These are phyloP conservation scores for Drosophila obscura DNA, from an alignment of 1,140 invertebrate species.

Conservation along the genomic window DNA sequence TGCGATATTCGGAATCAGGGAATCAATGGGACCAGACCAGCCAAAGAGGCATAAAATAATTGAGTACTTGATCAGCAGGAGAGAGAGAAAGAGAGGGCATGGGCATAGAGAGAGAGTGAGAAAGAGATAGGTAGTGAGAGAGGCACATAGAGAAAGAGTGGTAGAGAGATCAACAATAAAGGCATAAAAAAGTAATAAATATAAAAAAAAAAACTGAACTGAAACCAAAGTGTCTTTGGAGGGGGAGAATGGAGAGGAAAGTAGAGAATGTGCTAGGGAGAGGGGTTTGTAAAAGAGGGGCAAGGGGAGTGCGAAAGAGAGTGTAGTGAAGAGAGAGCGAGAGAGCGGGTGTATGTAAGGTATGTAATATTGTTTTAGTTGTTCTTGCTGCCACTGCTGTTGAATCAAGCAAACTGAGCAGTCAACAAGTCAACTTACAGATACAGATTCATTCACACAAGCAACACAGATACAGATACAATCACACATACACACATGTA, in stretches of 20 bases:
- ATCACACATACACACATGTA: constrained; percentile 13
- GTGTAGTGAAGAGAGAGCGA: constrained; percentile 7
- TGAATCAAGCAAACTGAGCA: constrained; percentile 52
- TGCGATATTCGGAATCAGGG: constrained; percentile 77
- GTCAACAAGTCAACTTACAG: constrained; percentile 67
- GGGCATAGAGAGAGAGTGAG: constrained; percentile 6
- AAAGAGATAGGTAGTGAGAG: constrained; percentile 7
- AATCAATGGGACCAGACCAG: constrained; percentile 66
- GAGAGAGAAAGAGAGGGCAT: background rate
- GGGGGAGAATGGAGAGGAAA: background rate
- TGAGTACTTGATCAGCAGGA: constrained; percentile 74
- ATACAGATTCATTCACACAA: constrained; percentile 32
- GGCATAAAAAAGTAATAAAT: constrained; percentile 19
- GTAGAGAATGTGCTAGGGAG: background rate
- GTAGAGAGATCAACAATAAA: constrained; percentile 13
- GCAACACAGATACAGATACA: constrained; percentile 24
- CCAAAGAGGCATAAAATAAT: constrained; percentile 69
- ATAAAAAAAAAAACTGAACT: background rate
- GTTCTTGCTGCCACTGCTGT: constrained; percentile 37
- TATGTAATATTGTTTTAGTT: constrained; percentile 50
- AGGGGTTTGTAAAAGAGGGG: too few relatives aligned
- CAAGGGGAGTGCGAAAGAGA: background rate
- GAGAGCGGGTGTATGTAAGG: constrained; percentile 14
- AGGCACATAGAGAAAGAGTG: background rate
- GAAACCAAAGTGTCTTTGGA: background rate